phyloP scores from a whole-genome alignment of 1,140 invertebrate species.

The Thaumetopoea pityocampa region DNA sequence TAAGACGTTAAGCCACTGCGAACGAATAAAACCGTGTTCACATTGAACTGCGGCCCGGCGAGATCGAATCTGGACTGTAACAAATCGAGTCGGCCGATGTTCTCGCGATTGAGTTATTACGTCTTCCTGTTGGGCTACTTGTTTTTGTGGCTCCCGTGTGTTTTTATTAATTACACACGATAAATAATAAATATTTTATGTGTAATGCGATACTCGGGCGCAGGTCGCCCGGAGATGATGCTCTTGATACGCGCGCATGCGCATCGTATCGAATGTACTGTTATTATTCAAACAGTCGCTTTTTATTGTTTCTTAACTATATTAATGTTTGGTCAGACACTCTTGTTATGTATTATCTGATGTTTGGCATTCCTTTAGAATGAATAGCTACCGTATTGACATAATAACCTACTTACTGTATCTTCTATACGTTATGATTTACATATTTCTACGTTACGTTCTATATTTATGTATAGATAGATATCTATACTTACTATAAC shows the following conservation, averaged over 20 bases:
- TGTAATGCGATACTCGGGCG: slow-evolving; percentile 59
- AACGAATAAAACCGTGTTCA: slow-evolving; percentile 30
- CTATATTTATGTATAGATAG: too few species aligned
- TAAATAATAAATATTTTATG: slow-evolving; percentile 75
- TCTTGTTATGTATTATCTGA: slow-evolving; percentile 21
- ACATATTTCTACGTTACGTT: too few species aligned
- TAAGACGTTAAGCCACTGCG: slow-evolving; percentile 63
- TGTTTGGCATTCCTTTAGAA: slow-evolving; percentile 15
- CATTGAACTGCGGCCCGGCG: slow-evolving; percentile 27
- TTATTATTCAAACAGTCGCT: slow-evolving; percentile 56
- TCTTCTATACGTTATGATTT: too few species aligned
- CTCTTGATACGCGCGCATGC: slow-evolving; percentile 40
- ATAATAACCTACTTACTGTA: slow-evolving; percentile 15
- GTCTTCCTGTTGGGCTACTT: slow-evolving; percentile 73
- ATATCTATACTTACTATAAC: too few species aligned
- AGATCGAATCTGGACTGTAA: slow-evolving; percentile 68
- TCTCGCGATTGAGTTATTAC: slow-evolving; percentile 72
- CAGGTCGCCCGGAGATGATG: slow-evolving; percentile 42
- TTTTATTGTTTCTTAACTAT: slow-evolving; percentile 54
- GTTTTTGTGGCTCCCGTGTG: slow-evolving; percentile 68
- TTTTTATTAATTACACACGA: slow-evolving; percentile 71
- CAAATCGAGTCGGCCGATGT: slow-evolving; percentile 55
- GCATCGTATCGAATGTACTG: slow-evolving; percentile 33
- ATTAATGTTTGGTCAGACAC: slow-evolving; percentile 30
- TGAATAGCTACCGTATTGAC: slow-evolving; percentile 29